Evolutionary conservation across 1,140 invertebrate genomes (phyloP).

Genomic region (Augochlora pura): DNA sequence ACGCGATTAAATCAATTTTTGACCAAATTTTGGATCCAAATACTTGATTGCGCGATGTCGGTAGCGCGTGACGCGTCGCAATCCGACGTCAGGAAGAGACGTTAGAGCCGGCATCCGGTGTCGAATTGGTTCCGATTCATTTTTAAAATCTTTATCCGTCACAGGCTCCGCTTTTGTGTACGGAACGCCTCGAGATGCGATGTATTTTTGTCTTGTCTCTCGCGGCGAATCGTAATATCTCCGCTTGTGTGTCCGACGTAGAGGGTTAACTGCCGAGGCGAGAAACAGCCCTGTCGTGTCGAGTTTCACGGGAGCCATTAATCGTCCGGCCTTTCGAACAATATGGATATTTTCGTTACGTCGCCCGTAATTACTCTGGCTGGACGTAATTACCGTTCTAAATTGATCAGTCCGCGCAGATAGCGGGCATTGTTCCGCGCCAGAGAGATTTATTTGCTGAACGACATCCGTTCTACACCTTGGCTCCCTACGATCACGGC

Average conservation of each 20-base stretch:
- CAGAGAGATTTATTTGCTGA: conserved; percentile 10
- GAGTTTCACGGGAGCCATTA: conserved; percentile 24
- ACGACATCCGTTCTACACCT: conserved; percentile 38
- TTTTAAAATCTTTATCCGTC: conserved; percentile 13
- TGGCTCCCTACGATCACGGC: conserved; percentile 4
- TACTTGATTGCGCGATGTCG: background rate
- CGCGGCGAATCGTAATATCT: conserved; percentile 29
- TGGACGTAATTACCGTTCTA: conserved; percentile 20
- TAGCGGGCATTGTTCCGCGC: conserved; percentile 9
- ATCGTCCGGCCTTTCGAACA: conserved; percentile 10
- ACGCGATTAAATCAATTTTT: too few species aligned
- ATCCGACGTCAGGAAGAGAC: background rate
- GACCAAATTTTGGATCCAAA: too few species aligned
- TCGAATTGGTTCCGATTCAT: conserved; percentile 3
- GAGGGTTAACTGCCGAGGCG: background rate
- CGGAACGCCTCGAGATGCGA: background rate
- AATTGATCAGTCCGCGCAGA: background rate
- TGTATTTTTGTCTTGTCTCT: conserved; percentile 34
- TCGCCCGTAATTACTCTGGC: background rate
- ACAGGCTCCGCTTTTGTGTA: conserved; percentile 31
- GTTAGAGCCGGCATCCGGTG: background rate
- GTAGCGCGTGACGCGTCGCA: background rate
- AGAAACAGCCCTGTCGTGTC: conserved; percentile 13
- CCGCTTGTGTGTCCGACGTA: conserved; percentile 14
- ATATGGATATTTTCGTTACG: conserved; percentile 26